Evolutionary conservation across 1,140 invertebrate genomes (phyloP), one percentile per base, ranked within the genome.

Genomic region (Sitophilus oryzae): DNA sequence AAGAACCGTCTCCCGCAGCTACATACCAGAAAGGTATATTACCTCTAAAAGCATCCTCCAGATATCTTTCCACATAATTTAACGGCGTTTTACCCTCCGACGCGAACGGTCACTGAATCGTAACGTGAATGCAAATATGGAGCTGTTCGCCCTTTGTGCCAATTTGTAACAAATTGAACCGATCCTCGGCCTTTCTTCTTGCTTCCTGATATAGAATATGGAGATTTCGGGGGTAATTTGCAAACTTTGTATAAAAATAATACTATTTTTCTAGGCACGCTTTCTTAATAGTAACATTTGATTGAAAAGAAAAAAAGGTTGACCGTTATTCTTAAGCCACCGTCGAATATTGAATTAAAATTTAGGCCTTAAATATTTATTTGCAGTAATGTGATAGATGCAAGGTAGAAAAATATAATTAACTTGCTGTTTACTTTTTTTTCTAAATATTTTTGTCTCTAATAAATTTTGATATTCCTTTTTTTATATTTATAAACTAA

Each of bases 11-110:
- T 30, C 11, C 5, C 25, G 25, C 25, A 30, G 25, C 5, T 6
- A 11, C 5, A 6, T 30, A 5, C 25, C 25, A 6, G 25, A 30
- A 30, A 30, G 25, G 25, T 11, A 42, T 20, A 42, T 42, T 42
- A 42, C 16, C 20, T 42, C 21, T 42, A 42, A 42, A 42, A 42
- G 40, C 19, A 21, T 42, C 40, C 18, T 42, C 19, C 40, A 42
- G n/a, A 42, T 42, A 42, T 42, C 40, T 42, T 42, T 42, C 19
- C 40, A 42, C 3, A 42, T 42, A 42, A 42, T 42, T 42, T 42
- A 42, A 42, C 40, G 18, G 11, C 40, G 18, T 18, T 42, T 42
- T 19, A 19, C n/a, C 19, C 15, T 42, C 15, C 18, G 15, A 11
- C 8, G 16, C 3, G 16, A 42, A 42, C 21, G 40, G 40, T 42